These are phyloP conservation scores for Apaloderma vittatum DNA, from an alignment of 2,113 vertebrate genomes.

Conservation along the genomic window DNA sequence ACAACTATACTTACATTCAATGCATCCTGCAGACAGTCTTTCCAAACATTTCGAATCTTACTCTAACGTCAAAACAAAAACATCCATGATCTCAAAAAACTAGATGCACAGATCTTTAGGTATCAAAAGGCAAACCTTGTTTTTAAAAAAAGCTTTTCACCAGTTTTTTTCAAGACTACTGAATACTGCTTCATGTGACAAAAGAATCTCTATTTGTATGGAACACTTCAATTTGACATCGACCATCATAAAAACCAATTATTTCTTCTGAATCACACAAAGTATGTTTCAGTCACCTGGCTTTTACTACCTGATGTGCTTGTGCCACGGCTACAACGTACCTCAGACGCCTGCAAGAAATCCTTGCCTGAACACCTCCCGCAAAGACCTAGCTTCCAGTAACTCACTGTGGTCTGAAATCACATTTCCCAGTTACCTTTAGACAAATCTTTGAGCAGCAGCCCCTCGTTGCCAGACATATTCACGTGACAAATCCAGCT, in stretches of 20 bases:
- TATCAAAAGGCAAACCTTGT: not conserved
- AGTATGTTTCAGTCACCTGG: not conserved
- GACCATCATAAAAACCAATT: not conserved
- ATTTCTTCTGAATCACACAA: not conserved
- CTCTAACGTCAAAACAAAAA: not conserved
- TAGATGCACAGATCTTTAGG: not conserved
- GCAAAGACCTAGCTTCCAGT: not conserved
- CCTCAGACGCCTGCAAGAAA: not conserved
- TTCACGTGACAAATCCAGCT: not conserved
- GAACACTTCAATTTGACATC: not conserved
- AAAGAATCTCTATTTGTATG: not conserved
- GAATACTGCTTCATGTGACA: not conserved
- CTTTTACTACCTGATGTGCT: not conserved
- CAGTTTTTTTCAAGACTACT: not conserved
- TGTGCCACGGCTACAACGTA: accelerated
- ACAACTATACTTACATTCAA: not conserved
- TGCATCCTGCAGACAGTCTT: not conserved
- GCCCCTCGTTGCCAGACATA: not conserved
- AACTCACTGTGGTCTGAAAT: not conserved
- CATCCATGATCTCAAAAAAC: not conserved
- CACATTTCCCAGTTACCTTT: not conserved
- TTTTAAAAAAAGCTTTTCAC: not conserved
- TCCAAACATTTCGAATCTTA: not conserved
- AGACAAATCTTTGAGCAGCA: not conserved
- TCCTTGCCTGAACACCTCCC: not conserved